Percentiles rank a stretch among this genome's conserved stretches.
phyloP scores from a whole-genome alignment of 2,113 vertebrate genomes.

The Okapia johnstoni region DNA sequence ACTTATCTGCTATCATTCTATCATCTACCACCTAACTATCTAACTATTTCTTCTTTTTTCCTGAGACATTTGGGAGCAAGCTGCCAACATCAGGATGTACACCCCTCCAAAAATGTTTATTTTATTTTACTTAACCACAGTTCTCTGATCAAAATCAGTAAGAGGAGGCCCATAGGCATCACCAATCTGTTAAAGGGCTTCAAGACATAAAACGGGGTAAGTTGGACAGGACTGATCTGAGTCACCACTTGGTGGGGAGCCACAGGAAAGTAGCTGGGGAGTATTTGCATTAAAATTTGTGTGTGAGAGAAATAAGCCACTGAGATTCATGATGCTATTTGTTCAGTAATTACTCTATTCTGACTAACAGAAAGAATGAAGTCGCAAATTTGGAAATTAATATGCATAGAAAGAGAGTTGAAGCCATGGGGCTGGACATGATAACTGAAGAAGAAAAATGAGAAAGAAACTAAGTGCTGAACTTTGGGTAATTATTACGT shows the following conservation, averaged over 20 bases:
- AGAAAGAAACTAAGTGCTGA: not conserved
- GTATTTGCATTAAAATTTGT: not conserved
- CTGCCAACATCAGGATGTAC: not conserved
- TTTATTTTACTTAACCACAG: not conserved
- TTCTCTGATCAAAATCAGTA: not conserved
- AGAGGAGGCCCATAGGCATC: not conserved
- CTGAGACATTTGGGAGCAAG: not conserved
- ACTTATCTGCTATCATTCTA: not conserved
- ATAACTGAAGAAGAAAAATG: not conserved
- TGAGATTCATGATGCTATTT: not conserved
- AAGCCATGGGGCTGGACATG: not conserved
- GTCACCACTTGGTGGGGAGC: not conserved
- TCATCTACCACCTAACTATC: not conserved
- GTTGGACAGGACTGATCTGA: not conserved
- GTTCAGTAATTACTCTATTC: not conserved
- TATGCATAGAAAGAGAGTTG: not conserved
- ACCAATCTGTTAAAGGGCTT: not conserved
- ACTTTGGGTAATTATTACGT: not conserved
- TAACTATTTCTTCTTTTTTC: not conserved
- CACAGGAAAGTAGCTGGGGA: not conserved
- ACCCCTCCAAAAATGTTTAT: not conserved
- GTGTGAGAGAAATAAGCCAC: not conserved
- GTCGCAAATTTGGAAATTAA: not conserved
- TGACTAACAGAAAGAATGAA: not conserved
- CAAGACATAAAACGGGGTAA: not conserved